Conservation (phyloP, 2,797 vertebrate genomes). For the Squalus acanthias region DNA sequence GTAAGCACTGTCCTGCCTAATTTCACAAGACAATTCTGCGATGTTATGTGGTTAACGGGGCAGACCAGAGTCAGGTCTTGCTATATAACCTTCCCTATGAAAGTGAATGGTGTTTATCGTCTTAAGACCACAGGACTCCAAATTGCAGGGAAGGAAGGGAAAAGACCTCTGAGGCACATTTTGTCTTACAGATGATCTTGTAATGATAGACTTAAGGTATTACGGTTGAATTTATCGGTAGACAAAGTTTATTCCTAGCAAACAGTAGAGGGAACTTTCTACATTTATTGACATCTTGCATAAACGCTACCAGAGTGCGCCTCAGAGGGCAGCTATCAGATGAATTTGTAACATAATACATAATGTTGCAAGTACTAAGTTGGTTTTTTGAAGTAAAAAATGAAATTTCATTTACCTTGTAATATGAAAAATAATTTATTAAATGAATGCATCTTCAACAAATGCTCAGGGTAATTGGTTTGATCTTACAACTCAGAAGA, state of each 20-base stretch:
- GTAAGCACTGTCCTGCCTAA: background rate
- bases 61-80: background rate
- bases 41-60: background rate
- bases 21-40: background rate
- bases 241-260: background rate
- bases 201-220: background rate
- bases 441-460: background rate
- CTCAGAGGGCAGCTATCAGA: background rate
- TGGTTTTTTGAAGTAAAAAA: background rate
- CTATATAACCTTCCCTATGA: background rate
- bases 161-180: background rate
- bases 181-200: background rate
- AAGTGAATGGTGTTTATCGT: background rate
- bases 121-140: background rate
- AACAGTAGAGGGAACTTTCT: background rate
- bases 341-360: background rate
- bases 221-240: background rate
- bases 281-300: background rate
- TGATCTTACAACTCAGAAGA: background rate
- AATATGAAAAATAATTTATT: constrained; percentile 27
- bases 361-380: background rate
- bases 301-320: background rate
- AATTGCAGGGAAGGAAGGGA: background rate
- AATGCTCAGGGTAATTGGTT: background rate
- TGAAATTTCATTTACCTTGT: background rate